Evolutionary conservation across 2,888 invertebrate species (phyloP).

Genomic region (Aradus depressus): DNA sequence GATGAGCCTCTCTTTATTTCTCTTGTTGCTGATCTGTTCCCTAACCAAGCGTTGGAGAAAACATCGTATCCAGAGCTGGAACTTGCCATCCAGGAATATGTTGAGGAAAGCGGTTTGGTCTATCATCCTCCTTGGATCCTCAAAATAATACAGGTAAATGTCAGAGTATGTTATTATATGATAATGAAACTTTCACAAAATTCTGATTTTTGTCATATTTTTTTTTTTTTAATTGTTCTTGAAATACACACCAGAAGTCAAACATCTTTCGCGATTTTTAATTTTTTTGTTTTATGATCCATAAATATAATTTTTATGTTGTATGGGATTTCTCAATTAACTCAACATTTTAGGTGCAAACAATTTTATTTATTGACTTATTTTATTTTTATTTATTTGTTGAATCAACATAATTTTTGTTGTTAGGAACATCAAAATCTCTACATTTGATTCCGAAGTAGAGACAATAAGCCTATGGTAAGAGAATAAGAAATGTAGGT

Average conservation of each 20-base stretch:
- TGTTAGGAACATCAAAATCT: too few relatives aligned
- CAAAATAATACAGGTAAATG: slow-evolving; percentile 72
- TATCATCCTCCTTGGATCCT: slow-evolving; percentile 92
- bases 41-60: slow-evolving; percentile 86
- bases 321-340: too few relatives aligned
- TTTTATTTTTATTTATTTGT: too few relatives aligned
- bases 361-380: too few relatives aligned
- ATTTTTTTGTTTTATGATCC: too few relatives aligned
- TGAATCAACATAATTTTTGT: too few relatives aligned
- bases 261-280: too few relatives aligned
- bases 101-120: slow-evolving; percentile 66
- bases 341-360: too few relatives aligned
- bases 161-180: neutral
- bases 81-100: slow-evolving; percentile 73
- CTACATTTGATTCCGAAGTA: too few relatives aligned
- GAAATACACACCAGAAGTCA: neutral
- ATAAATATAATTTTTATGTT: too few relatives aligned
- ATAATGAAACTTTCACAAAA: neutral
- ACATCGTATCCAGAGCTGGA: slow-evolving; percentile 82
- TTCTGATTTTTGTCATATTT: neutral
- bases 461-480: too few relatives aligned
- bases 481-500: too few relatives aligned
- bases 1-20: slow-evolving; percentile 97
- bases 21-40: slow-evolving; percentile 87
- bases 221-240: neutral